Evolutionary conservation across 2,113 vertebrate species (phyloP), one percentile per base, ranked within the genome.

Genomic region (Rhagologus leucostigma): DNA sequence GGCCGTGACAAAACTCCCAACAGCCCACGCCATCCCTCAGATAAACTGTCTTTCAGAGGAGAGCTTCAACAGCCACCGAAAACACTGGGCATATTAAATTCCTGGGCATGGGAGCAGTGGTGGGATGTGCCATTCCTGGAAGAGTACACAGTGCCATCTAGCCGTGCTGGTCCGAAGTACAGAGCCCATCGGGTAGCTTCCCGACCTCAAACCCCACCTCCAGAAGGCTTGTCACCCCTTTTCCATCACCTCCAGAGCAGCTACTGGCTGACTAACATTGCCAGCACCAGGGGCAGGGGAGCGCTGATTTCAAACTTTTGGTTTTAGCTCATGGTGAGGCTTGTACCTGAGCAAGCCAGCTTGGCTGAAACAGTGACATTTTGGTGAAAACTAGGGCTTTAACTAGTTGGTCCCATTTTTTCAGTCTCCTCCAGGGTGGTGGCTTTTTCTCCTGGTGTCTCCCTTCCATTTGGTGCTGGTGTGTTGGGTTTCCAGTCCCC

Each of bases 61-160:
- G 35, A 64, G 33, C n/a, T 56, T 46, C 81, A 10, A 19, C 32
- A 60, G 69, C 3, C 19, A 16, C 41, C 0, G 6, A 47, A 78
- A 81, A 20, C 56, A 26, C 60, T 33, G 13, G 15, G 73, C 77
- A 63, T 24, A 30, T 50, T 9, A 20, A 87, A 75, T 39, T 16
- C 21, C 59, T 27, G 90, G 89, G 33, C n/a, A 22, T 0, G 76
- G 41, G 59, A 74, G 62, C 49, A 3, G 74, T 3, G 83, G 42
- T 67, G 19, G 91, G 56, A 30, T 11, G 30, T 92, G 82, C 33
- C 86, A 35, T 44, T 80, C 9, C 92, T 91, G 83, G 42, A 37
- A 93, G 82, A 92, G 95, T 30, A 50, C 95, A 96, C 95, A 96
- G 89, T 89, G 95, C 97, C 97, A 97, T 92, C 97, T 97, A 97